These are phyloP conservation scores for Bombyx mandarina DNA, from an alignment of 1,140 invertebrate genomes.

Conservation along the genomic window DNA sequence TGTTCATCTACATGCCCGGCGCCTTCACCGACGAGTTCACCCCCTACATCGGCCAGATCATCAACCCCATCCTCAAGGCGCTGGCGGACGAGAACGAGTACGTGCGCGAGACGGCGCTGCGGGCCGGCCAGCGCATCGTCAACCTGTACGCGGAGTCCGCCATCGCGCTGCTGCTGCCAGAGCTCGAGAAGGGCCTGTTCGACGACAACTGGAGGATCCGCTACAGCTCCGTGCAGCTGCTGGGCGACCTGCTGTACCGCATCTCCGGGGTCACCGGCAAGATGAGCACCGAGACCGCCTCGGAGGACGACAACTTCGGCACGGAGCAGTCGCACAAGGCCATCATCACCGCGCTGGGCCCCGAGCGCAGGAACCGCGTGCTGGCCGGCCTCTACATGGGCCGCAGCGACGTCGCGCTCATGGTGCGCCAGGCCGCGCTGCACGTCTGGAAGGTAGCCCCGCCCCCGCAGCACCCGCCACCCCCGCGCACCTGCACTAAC, in stretches of 20 bases:
- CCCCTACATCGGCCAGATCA: conserved; percentile 96
- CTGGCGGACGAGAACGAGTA: conserved; percentile 99
- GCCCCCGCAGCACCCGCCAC: not conserved
- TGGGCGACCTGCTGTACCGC: conserved; percentile 96
- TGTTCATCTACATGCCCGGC: conserved; percentile 99
- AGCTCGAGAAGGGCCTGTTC: conserved; percentile 94
- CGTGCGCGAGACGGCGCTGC: conserved; percentile 96
- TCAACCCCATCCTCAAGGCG: conserved; percentile 97
- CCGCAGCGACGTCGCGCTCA: conserved; percentile 94
- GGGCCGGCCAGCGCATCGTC: conserved; percentile 97
- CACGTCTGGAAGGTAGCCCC: conserved; percentile 94
- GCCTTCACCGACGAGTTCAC: conserved; percentile 97
- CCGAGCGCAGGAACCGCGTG: conserved; percentile 92
- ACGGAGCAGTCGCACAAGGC: conserved; percentile 96
- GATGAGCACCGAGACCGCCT: conserved; percentile 98
- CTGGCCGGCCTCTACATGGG: conserved; percentile 98
- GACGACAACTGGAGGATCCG: conserved; percentile 99
- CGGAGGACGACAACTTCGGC: conserved; percentile 99
- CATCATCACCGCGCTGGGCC: conserved; percentile 90
- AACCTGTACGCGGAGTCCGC: conserved; percentile 97
- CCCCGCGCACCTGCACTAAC: not conserved
- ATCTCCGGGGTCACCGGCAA: conserved; percentile 98
- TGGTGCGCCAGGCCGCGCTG: conserved; percentile 96
- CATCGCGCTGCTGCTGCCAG: conserved; percentile 92
- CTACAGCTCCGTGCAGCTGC: conserved; percentile 94